Evolutionary conservation across 92 coral and sea anemone genomes (phyloP), one percentile per base, ranked within the genome.

Genomic region (Pocillopora meandrina): DNA sequence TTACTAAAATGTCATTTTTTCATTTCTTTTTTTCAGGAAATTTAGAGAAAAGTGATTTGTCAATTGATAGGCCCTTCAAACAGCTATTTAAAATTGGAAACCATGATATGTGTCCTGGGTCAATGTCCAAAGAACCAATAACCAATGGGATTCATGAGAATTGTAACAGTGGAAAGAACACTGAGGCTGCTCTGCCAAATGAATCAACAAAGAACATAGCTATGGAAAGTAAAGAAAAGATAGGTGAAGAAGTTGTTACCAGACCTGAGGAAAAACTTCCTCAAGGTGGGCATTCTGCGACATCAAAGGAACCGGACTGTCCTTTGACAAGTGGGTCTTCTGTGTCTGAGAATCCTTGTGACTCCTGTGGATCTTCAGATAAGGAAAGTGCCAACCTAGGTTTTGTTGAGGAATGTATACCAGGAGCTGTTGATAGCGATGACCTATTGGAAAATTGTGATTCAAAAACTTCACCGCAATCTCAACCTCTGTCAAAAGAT

Each of bases 91-190:
- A 52, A 7, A 17, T 49, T 42, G 16, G 49, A 65, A 36, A 42
- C 52, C 8, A 3, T 3, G 52, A 23, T 20, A 8, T 19, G n/a
- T 55, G 12, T 13, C 52, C 36, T 17, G 68, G 2, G 9, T 74
- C 65, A 3, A 64, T 21, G 1, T 83, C 79, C 10, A 33, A n/a
- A 42, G 56, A 74, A 34, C 7, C 18, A 47, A 3, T 83, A 2
- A 15, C 80, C 31, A 83, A 83, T 83, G 86, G 86, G 8, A 31
- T 83, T 42, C 74, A 83, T 19, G 19, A 62, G 56, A 49, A 21
- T 74, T 62, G 35, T 61, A 62, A 47, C 33, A 35, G 61, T 33
- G 18, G 34, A 55, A 56, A 81, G 11, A 3, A 61, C 15, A 19
- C 66, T 19, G 34, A 71, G 62, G 4, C 66, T 49, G 20, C 21